Conservation (phyloP, 2,113 vertebrate species). For the Saguinus imperator region DNA sequence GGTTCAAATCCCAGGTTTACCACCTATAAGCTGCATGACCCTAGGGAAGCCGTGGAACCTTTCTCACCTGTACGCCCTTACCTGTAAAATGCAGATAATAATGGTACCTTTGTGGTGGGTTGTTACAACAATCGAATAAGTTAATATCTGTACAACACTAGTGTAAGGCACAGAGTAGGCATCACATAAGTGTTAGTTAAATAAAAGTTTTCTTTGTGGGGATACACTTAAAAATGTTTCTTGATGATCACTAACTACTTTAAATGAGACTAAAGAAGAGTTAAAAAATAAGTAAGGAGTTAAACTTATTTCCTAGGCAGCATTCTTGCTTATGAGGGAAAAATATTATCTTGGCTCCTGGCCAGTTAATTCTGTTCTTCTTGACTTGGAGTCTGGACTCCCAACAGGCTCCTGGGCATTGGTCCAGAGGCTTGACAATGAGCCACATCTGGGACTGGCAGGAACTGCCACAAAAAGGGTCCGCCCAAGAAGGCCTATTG, state of each 20-base stretch:
- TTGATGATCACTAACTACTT: neutral
- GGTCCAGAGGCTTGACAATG: slow-evolving; percentile 67
- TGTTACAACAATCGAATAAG: neutral
- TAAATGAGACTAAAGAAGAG: slow-evolving; percentile 38
- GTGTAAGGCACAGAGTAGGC: neutral
- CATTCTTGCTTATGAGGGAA: slow-evolving; percentile 65
- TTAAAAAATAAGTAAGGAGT: slow-evolving; percentile 54
- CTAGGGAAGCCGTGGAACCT: neutral
- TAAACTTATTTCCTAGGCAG: slow-evolving; percentile 68
- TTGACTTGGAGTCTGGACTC: slow-evolving; percentile 74
- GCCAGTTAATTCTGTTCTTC: slow-evolving; percentile 75
- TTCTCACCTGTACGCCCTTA: neutral
- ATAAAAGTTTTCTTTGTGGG: neutral
- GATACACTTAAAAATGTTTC: neutral
- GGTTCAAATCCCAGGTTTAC: neutral
- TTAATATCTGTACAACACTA: slow-evolving; percentile 4
- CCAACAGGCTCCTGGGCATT: slow-evolving; percentile 64
- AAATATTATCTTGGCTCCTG: slow-evolving; percentile 69
- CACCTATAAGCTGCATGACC: neutral
- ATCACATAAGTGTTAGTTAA: neutral
- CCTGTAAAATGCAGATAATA: slow-evolving; percentile 34
- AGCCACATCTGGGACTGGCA: slow-evolving; percentile 70
- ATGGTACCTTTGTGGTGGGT: neutral
- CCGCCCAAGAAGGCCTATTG: slow-evolving; percentile 57
- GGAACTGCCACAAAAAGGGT: slow-evolving; percentile 68